Evolutionary conservation across 2,888 invertebrate genomes (phyloP), one percentile per base, ranked within the genome.

Genomic region (Agrypnus murinus): DNA sequence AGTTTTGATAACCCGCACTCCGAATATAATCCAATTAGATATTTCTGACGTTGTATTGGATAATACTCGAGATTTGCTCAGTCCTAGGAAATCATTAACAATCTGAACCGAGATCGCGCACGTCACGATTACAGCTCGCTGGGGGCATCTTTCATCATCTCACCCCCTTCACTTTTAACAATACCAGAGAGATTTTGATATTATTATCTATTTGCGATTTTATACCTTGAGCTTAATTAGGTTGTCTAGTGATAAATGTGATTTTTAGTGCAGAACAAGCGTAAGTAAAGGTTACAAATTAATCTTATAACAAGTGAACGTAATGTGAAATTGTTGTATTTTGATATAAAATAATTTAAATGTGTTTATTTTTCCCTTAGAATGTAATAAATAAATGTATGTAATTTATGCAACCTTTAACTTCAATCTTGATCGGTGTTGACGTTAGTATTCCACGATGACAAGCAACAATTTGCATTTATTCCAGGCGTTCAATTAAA

Each of bases 121-220:
- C 67, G 73, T 75, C 75, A 75, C 73, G 74, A 75, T 67, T 74
- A 73, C 69, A 67, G 74, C 71, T 71, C 74, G 73, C 75, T 75
- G 55, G 74, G 72, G 74, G 75, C 74, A 74, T 71, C 71, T 73
- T 71, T 74, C 69, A 73, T 75, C 75, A 75, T 75, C 71, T 73
- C 74, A 75, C 75, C 75, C 25, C 75, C 73, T 75, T 75, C 69
- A 73, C 71, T 73, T 65, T 66, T 74, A 75, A 75, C 71, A 74
- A 73, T 71, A 64, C 75, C 75, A 57, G 40, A 43, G 75, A 74
- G 74, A 73, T 64, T 60, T 60, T 66, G 38, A 48, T 46, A 40
- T 65, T 55, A 58, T 48, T 66, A 60, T 36, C n/a, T 38, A 62
- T 60, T 71, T 66, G 48, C 53, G 50, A 48, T 58, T 59, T 60